These are phyloP conservation scores for Coleophora deauratella DNA, from an alignment of 2,888 invertebrate species.

Conservation along the genomic window DNA sequence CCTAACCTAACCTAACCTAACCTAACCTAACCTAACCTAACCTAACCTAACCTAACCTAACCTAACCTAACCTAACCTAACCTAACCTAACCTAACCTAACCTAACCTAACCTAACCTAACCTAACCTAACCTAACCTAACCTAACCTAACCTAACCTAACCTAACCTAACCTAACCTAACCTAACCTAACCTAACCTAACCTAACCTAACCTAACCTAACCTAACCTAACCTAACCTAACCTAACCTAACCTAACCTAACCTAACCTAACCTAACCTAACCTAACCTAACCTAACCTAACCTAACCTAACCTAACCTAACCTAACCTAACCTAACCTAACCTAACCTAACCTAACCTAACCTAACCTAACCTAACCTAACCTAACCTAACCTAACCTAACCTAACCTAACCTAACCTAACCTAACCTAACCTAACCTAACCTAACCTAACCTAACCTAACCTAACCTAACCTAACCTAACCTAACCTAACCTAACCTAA, in stretches of 20 bases:
- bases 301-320: slow-evolving; percentile 12
- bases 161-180: slow-evolving; percentile 16
- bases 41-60: slow-evolving; percentile 20
- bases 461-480: slow-evolving; percentile 20
- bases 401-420: slow-evolving; percentile 15
- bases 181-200: slow-evolving; percentile 17
- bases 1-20: slow-evolving; percentile 20
- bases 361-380: slow-evolving; percentile 14
- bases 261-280: slow-evolving; percentile 12
- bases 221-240: slow-evolving; percentile 17
- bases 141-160: slow-evolving; percentile 7
- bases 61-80: slow-evolving; percentile 17
- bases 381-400: slow-evolving; percentile 15
- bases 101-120: slow-evolving; percentile 20
- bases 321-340: slow-evolving; percentile 14
- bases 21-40: slow-evolving; percentile 22
- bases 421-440: slow-evolving; percentile 15
- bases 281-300: slow-evolving; percentile 12
- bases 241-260: slow-evolving; percentile 12
- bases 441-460: slow-evolving; percentile 16
- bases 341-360: slow-evolving; percentile 16
- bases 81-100: slow-evolving; percentile 21
- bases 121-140: slow-evolving; percentile 21
- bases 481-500: slow-evolving; percentile 20
- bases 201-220: slow-evolving; percentile 18